Percentiles rank a stretch among this genome's conserved stretches.
phyloP scores from a whole-genome alignment of 2,888 invertebrate genomes.

The Andrena dorsata region DNA sequence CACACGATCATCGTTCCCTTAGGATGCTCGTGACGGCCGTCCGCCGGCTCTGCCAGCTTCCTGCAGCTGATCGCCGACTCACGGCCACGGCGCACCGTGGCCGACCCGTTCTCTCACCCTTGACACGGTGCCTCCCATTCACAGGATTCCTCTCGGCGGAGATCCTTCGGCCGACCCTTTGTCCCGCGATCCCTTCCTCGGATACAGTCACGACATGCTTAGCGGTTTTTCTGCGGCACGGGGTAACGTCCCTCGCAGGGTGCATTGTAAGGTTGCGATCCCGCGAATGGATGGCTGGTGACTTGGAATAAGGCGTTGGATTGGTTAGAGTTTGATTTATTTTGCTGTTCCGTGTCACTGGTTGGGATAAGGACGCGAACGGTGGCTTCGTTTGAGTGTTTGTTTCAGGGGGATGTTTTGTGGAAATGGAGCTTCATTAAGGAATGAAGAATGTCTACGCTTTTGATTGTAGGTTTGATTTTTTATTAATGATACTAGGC shows the following conservation, averaged over 20 bases:
- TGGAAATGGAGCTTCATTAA: too few species aligned
- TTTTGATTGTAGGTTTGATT: too few species aligned
- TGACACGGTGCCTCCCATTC: constrained; percentile 63
- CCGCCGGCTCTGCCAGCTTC: constrained; percentile 38
- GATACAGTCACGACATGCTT: constrained; percentile 36
- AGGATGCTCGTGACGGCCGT: constrained; percentile 55
- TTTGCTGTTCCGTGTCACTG: neutral
- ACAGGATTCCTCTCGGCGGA: constrained; percentile 20
- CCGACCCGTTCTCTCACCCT: constrained; percentile 66
- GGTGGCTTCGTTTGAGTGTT: neutral
- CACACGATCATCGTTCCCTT: constrained; percentile 47
- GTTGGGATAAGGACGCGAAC: neutral
- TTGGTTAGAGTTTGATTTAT: neutral
- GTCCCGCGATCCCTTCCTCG: constrained; percentile 37
- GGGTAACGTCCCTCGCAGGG: constrained; percentile 17
- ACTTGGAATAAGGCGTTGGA: neutral
- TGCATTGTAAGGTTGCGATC: constrained; percentile 27
- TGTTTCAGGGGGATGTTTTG: neutral
- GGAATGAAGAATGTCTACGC: too few species aligned
- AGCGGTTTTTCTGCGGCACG: constrained; percentile 25
- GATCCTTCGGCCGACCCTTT: constrained; percentile 21
- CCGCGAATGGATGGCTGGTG: constrained; percentile 1
- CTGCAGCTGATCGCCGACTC: constrained; percentile 37
- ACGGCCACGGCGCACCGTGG: constrained; percentile 40
- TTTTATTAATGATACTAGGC: too few species aligned